A percentile compares a stretch with the other conserved stretches of the same genome.
Conservation (phyloP, 2,888 invertebrate genomes). For the Leptopilina myrica region DNA sequence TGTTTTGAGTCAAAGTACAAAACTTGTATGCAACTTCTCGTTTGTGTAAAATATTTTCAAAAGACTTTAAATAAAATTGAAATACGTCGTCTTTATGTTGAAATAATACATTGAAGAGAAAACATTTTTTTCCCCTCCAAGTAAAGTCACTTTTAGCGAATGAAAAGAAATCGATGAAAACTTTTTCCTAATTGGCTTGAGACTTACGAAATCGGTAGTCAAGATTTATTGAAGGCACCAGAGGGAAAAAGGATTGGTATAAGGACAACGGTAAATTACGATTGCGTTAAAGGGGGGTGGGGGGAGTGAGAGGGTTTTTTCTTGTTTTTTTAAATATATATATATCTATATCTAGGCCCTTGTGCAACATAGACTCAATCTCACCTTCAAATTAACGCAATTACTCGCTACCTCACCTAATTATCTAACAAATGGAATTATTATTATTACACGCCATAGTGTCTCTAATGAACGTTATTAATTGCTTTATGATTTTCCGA, state of each 20-base stretch:
- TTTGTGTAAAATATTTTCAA: too few species aligned
- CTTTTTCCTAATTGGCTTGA: constrained; percentile 22
- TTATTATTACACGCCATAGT: constrained; percentile 64
- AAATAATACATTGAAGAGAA: background rate
- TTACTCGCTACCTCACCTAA: constrained; percentile 71
- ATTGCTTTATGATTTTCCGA: constrained; percentile 76
- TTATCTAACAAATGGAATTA: constrained; percentile 74
- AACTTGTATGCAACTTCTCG: too few species aligned
- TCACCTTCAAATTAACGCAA: constrained; percentile 70
- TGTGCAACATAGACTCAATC: constrained; percentile 66
- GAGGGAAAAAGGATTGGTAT: constrained; percentile 43
- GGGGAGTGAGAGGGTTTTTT: constrained; percentile 59
- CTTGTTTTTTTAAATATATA: constrained; percentile 46
- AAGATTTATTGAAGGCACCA: constrained; percentile 30
- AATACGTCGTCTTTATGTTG: background rate
- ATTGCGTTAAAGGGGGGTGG: constrained; percentile 41
- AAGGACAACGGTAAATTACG: constrained; percentile 49
- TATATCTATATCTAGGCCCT: constrained; percentile 59
- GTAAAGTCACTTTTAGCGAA: too few species aligned
- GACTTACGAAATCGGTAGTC: constrained; percentile 45
- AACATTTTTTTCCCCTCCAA: too few species aligned
- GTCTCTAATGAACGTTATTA: constrained; percentile 74
- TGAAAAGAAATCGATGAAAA: constrained; percentile 9
- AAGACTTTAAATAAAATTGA: too few species aligned
- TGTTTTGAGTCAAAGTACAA: too few species aligned